Conservation (phyloP, 37 sponge, comb jelly and placozoan genomes). For the Tethya wilhelma region DNA sequence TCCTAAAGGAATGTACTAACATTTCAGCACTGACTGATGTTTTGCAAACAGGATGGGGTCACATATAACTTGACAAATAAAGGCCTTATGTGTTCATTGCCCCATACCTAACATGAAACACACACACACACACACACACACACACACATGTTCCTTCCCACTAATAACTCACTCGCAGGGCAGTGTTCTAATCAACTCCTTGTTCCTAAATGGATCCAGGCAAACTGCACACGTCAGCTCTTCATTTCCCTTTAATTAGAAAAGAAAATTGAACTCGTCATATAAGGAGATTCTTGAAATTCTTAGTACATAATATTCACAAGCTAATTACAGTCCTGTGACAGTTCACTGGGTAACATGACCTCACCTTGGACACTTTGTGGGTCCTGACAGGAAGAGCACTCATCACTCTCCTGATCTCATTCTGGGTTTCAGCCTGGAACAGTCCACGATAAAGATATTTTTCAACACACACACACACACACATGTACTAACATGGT, state of each 20-base stretch:
- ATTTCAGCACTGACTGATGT: too few relatives aligned
- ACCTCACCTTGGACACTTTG: conserved; percentile 50
- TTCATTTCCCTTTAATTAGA: conserved; percentile 20
- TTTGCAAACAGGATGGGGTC: too few relatives aligned
- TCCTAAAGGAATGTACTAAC: too few relatives aligned
- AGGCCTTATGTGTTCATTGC: too few relatives aligned
- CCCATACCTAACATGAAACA: too few relatives aligned
- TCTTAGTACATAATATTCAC: background rate
- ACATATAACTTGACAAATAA: too few relatives aligned
- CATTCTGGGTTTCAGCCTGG: conserved; percentile 28
- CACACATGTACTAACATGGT: conserved; percentile 5
- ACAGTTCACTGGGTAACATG: background rate
- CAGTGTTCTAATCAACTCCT: conserved; percentile 76
- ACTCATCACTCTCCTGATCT: conserved; percentile 38
- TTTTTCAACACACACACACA: conserved; percentile 8
- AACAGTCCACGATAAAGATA: too few relatives aligned
- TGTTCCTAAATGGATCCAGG: conserved; percentile 72
- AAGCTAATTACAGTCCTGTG: background rate
- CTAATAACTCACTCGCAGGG: conserved; percentile 83
- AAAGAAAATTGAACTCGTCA: background rate
- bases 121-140: too few relatives aligned
- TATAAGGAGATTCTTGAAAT: background rate
- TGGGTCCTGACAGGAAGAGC: conserved; percentile 39
- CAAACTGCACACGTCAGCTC: conserved; percentile 90
- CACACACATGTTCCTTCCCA: too few relatives aligned